Evolutionary conservation across 2,113 vertebrate genomes (phyloP).

Genomic region (Acanthisitta chloris): DNA sequence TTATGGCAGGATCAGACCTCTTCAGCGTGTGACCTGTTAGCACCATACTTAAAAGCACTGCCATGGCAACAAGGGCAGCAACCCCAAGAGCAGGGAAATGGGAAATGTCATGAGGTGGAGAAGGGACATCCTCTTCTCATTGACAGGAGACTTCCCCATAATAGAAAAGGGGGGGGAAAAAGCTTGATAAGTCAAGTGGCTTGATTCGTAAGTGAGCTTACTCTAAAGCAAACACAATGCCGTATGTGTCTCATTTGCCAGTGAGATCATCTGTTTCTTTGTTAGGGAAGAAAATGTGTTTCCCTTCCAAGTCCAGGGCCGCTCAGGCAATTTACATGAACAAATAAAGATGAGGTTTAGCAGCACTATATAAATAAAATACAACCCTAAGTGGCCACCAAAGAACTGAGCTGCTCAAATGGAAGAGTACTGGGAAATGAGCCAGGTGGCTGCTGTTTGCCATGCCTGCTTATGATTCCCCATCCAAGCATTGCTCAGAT

Average conservation of each 20-base stretch:
- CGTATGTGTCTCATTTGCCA: conserved; percentile 38
- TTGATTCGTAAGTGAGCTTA: conserved; percentile 33
- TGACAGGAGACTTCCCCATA: not conserved
- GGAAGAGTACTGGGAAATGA: not conserved
- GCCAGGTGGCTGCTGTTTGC: conserved; percentile 63
- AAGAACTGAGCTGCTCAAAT: not conserved
- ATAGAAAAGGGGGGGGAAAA: rapidly evolving
- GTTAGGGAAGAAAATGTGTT: conserved; percentile 52
- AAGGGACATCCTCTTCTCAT: conserved; percentile 34
- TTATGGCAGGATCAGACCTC: not conserved
- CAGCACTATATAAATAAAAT: conserved; percentile 59
- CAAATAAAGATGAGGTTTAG: conserved; percentile 67
- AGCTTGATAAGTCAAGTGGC: conserved; percentile 48
- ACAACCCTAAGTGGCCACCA: conserved; percentile 55
- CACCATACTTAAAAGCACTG: not conserved
- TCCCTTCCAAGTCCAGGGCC: conserved; percentile 47
- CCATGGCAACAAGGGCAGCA: not conserved
- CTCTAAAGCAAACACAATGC: conserved; percentile 41
- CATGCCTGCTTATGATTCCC: conserved; percentile 13
- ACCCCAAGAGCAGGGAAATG: not conserved
- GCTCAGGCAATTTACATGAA: conserved; percentile 60
- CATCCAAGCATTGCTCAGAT: not conserved
- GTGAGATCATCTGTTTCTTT: conserved; percentile 66
- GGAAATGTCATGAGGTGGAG: not conserved
- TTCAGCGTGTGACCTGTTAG: not conserved